Base-by-base conservation (phyloP, 2,113 vertebrate species). In the Microcebus murinus region DNA sequence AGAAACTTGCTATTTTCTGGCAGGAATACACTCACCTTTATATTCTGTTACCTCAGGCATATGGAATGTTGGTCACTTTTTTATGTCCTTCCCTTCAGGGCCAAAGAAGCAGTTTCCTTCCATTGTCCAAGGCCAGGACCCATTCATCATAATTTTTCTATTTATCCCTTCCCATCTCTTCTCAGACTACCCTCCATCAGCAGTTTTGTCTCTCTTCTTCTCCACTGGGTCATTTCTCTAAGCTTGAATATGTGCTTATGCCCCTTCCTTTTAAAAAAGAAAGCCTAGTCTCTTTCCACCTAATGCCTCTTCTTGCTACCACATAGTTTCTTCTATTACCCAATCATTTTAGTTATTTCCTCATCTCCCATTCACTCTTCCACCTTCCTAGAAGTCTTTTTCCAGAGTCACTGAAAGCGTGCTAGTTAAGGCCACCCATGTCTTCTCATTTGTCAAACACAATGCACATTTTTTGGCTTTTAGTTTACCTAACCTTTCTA, bases 1-100 rank as follows among this genome's bases (percentile, higher is more conserved):
- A 95, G 67, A 86, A 94, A 95, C 31, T 45, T 94, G 34, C 84
- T 63, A 80, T 57, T 87, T 59, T 96, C 21, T 87, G 31, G 14
- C 27, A 77, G 61, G 3, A 86, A 70, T 86, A 61, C 1, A 29
- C 29, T 96, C 61, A 63, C 36, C 36, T 87, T 70, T 77, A 21
- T 65, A 27, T 45, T 59, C 73, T 25, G 14, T 61, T 55, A 17
- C 39, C 21, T 96, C 1, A 0, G 9, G 45, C 9, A 76, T 57
- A 34, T 52, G 36, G 21, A n/a, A 91, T 68, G 50, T 25, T 85
- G 48, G 63, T 20, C 20, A n/a, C 15, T 74, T 89, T 79, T 85
- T 71, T 42, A 27, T 23, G 42, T 31, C 45, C 17, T 85, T 70
- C 34, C 23, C 50, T 93, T 94, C 39, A 80, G 8, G 83, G 34